Conservation (phyloP, 2,113 vertebrate genomes). For the Pterocles orientalis region DNA sequence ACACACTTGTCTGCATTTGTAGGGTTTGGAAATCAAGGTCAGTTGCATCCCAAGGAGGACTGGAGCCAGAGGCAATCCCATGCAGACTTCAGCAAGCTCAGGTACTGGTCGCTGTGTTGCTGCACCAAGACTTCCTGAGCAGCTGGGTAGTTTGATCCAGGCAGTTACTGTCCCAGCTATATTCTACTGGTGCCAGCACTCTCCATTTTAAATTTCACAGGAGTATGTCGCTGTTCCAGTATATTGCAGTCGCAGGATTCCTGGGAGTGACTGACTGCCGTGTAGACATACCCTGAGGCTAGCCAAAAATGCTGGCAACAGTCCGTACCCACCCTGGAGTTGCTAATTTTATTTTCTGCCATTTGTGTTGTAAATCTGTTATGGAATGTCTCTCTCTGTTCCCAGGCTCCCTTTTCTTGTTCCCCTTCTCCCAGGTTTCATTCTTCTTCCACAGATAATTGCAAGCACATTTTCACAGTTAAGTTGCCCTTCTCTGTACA, state of each 20-base stretch:
- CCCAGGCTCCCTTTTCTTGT: constrained; percentile 52
- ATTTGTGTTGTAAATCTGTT: constrained; percentile 62
- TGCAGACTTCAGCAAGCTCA: background rate
- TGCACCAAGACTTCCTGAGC: background rate
- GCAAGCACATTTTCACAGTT: constrained; percentile 64
- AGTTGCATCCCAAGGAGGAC: background rate
- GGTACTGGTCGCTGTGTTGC: background rate
- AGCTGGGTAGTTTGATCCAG: background rate
- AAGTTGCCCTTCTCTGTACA: constrained; percentile 31
- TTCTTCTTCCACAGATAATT: constrained; percentile 67
- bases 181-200: background rate
- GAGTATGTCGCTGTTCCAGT: background rate
- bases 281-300: constrained; percentile 40
- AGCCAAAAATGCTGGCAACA: constrained; percentile 44
- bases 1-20: background rate
- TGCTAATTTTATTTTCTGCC: constrained; percentile 70
- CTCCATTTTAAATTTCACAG: background rate
- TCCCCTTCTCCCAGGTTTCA: constrained; percentile 68
- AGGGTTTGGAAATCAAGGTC: background rate
- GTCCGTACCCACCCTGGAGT: constrained; percentile 34
- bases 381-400: constrained; percentile 62
- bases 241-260: background rate
- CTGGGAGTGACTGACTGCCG: constrained; percentile 26
- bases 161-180: background rate
- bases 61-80: background rate